Evolutionary conservation across 2,113 vertebrate species (phyloP).

Genomic region (Polypterus senegalus): DNA sequence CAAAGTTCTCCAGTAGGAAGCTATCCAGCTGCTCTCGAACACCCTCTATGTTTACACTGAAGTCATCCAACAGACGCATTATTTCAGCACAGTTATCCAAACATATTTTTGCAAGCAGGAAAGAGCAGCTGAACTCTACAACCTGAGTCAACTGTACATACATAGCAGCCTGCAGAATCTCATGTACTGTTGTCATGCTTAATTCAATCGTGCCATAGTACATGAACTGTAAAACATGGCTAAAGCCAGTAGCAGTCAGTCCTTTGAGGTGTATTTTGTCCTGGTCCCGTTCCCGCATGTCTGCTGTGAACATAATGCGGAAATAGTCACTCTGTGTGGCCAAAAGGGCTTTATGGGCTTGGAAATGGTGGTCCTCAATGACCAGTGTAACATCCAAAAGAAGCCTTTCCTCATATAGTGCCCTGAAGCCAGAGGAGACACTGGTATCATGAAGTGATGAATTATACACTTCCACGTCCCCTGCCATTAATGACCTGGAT

Average conservation of each 20-base stretch:
- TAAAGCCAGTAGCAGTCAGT: constrained; percentile 90
- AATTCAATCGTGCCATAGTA: constrained; percentile 98
- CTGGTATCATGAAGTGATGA: constrained; percentile 95
- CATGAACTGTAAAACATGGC: constrained; percentile 95
- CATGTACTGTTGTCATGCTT: constrained; percentile 94
- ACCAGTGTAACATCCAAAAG: constrained; percentile 93
- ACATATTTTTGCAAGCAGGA: constrained; percentile 94
- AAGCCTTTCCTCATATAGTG: constrained; percentile 93
- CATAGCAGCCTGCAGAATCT: constrained; percentile 97
- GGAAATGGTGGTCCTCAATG: constrained; percentile 97
- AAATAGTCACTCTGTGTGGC: constrained; percentile 98
- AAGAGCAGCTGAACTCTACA: constrained; percentile 98
- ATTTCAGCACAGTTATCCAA: constrained; percentile 98
- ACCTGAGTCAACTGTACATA: constrained; percentile 96
- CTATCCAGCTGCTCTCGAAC: constrained; percentile 90
- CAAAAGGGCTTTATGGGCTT: constrained; percentile 96
- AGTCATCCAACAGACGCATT: constrained; percentile 96
- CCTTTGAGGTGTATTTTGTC: constrained; percentile 98
- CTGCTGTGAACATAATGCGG: constrained; percentile 97
- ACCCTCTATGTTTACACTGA: constrained; percentile 92
- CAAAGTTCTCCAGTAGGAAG: constrained; percentile 94
- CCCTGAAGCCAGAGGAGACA: constrained; percentile 93
- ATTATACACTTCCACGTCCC: constrained; percentile 97
- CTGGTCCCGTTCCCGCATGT: constrained; percentile 97
- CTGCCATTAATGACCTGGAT: constrained; percentile 92